A percentile compares a stretch with the other conserved stretches of the same genome.
Conservation (phyloP, 2,113 vertebrate genomes). For the Mormoops blainvillei region DNA sequence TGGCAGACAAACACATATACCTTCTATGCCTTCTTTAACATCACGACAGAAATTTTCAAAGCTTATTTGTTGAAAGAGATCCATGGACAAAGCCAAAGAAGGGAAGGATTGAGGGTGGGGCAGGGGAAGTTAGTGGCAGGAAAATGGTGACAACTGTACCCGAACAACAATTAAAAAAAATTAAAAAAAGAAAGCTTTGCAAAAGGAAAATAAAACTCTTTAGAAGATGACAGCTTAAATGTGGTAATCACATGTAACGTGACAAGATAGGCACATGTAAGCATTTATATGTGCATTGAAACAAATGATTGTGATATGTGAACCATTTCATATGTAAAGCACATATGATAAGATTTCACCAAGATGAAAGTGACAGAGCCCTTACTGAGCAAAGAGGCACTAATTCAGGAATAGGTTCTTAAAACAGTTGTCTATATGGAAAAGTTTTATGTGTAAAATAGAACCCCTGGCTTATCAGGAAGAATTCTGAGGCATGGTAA, state of each 20-base stretch:
- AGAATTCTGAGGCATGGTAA: background rate
- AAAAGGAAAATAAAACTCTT: background rate
- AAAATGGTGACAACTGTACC: too few species aligned
- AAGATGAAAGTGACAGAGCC: background rate
- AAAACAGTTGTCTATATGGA: background rate
- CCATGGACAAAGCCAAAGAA: too few species aligned
- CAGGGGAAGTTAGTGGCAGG: too few species aligned
- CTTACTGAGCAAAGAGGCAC: rapidly evolving
- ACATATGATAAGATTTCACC: background rate
- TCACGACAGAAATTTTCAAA: background rate
- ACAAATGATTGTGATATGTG: background rate
- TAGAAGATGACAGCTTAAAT: background rate
- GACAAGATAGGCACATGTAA: background rate
- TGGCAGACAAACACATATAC: background rate
- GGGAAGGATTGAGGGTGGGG: too few species aligned
- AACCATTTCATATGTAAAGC: background rate
- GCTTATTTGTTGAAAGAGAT: background rate
- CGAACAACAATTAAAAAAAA: too few species aligned
- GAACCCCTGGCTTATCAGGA: background rate
- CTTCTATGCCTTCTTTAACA: background rate
- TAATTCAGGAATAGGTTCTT: background rate
- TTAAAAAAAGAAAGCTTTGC: conserved; percentile 1
- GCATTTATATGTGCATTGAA: background rate
- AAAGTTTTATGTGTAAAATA: background rate
- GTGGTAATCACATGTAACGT: background rate